phyloP scores from a whole-genome alignment of 1,140 invertebrate genomes.

The Rhopalosiphum padi region DNA sequence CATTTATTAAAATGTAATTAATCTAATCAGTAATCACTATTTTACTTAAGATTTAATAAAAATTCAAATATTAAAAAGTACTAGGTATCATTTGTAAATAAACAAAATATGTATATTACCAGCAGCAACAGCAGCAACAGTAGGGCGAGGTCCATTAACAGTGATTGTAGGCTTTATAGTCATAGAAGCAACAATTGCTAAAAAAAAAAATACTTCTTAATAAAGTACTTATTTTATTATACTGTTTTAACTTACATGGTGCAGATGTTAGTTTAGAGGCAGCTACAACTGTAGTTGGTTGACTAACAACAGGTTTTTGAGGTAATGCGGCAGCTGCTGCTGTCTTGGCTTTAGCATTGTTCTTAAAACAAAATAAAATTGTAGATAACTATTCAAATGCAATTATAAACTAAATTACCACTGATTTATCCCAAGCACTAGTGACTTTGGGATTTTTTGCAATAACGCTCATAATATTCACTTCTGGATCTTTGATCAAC shows the following conservation, averaged over 20 bases:
- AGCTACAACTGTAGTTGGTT: constrained; percentile 1
- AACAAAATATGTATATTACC: constrained; percentile 16
- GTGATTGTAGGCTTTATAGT: constrained; percentile 48
- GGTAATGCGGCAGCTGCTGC: constrained; percentile 46
- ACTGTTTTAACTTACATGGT: neutral
- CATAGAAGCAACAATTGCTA: constrained; percentile 45
- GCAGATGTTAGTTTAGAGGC: constrained; percentile 26
- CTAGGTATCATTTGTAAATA: neutral
- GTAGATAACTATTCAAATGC: neutral
- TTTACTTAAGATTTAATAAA: neutral
- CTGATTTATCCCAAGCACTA: constrained; percentile 70
- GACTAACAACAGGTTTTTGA: constrained; percentile 33
- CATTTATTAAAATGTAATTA: neutral
- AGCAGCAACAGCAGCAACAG: constrained; percentile 50
- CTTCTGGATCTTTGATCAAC: constrained; percentile 91
- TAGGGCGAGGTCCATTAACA: constrained; percentile 44
- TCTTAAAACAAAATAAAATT: constrained; percentile 48
- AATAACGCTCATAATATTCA: constrained; percentile 80
- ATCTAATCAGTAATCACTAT: neutral
- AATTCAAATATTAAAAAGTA: neutral
- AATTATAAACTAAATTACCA: constrained; percentile 58
- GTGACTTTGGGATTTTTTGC: constrained; percentile 70
- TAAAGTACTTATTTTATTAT: neutral
- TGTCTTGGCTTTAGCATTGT: constrained; percentile 60
- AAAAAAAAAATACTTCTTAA: neutral